Base-by-base conservation (phyloP, 2,797 vertebrate genomes). In the Iguana delicatissima region DNA sequence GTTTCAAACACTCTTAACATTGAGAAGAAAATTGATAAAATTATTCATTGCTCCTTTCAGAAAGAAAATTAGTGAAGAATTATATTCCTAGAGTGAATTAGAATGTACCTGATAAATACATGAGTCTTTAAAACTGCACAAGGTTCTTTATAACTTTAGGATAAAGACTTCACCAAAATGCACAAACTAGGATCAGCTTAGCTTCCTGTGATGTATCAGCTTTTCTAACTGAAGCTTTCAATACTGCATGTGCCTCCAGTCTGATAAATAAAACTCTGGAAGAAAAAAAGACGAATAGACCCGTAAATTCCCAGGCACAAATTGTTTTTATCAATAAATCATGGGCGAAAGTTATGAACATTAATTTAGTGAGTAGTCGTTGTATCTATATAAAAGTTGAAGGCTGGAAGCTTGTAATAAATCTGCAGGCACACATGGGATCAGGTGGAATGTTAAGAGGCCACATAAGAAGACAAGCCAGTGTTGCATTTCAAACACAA, bases 281-380 rank as follows among this genome's bases (percentile, higher is more conserved):
- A 72, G 67, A 26, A 69, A 69, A 1, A 80, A 73, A 86, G 64
- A 80, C 84, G 81, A 35, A 86, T 81, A 38, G 29, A 81, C 67
- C 80, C 62, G 26, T 57, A 73, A 81, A 72, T 55, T 72, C 59
- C 83, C 22, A 64, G 18, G n/a, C 74, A 77, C 38, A 50, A 72
- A 80, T 42, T 79, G 52, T 8, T 35, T 55, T 84, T 80, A 80
- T 18, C 77, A 84, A 46, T 90, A 90, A 84, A 52, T 87, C 46
- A 84, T 29, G 62, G 85, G 80, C 59, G 50, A 67, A 62, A 80
- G 42, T 76, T 74, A 73, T 86, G 74, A 89, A 85, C 80, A 86
- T 90, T 82, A 85, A 89, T 89, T 79, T 89, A 55, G 59, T 32
- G 55, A 89, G 52, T 32, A 62, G 73, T 85, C 29, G 59, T 88